Evolutionary conservation across 2,797 vertebrate species (phyloP), one percentile per base, ranked within the genome.

Genomic region (Acestrorhynchus altus): DNA sequence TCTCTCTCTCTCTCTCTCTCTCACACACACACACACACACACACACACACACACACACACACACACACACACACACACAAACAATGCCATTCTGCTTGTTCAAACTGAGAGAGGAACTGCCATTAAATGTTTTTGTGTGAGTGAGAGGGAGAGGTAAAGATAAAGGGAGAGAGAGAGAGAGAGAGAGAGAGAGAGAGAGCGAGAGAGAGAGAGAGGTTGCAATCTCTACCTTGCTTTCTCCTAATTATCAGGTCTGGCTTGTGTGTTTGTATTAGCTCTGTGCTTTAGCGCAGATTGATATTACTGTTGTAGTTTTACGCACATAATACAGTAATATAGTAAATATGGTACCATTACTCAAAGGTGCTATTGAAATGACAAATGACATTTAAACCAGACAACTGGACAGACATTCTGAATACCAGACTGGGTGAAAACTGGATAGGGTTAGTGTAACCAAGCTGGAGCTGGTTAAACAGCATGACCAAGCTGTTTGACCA

Each of bases 1-100:
- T n/a, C n/a, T n/a, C n/a, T n/a, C 82, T 77, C 72, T 86, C 84
- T 84, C 77, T 78, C 81, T 79, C 83, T 78, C 63, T 81, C 1
- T 13, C 6, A 51, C 20, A 12, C 22, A 24, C 20, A 60, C 47
- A 31, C 44, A 72, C 40, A 56, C 24, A 76, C 64, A 67, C 49
- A 54, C 2, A 59, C 9, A 59, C 20, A 16, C 35, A 26, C 20
- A 60, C 39, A 28, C 51, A 71, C 46, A 52, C 28, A 76, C 8
- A 56, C 22, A 68, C 60, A 46, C 40, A 74, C 31, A 22, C 28
- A 57, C 12, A 13, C 54, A 57, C 54, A 57, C 22, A 5, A 7
- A 18, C 26, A 60, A 13, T 24, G 42, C 16, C 63, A 81, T 15
- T 63, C 22, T 44, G 24, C 72, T 54, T 74, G 78, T 84, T 72